Conservation (phyloP, 2,113 vertebrate species). For the Caranx melampygus region DNA sequence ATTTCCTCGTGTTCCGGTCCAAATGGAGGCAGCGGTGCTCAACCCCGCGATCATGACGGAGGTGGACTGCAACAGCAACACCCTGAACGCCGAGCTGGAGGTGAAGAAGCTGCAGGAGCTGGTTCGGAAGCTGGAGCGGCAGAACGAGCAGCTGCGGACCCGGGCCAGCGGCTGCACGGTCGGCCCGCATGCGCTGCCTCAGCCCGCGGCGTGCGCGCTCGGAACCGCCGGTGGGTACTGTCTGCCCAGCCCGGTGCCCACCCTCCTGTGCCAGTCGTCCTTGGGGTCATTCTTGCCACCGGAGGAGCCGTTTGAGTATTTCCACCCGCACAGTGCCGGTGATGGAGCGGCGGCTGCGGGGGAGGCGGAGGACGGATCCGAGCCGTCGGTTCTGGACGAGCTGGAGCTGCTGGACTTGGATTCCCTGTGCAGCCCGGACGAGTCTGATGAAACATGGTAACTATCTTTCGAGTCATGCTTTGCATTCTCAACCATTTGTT, state of each 20-base stretch:
- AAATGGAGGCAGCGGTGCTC: conserved; percentile 79
- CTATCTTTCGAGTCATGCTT: background rate
- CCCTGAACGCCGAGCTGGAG: conserved; percentile 89
- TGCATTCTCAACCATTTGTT: conserved; percentile 31
- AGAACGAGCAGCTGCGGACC: conserved; percentile 90
- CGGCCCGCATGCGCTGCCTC: conserved; percentile 35
- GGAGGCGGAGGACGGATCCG: conserved; percentile 51
- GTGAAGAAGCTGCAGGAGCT: conserved; percentile 95
- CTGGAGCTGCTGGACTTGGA: conserved; percentile 91
- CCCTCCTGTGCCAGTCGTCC: conserved; percentile 78
- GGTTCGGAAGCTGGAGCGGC: conserved; percentile 90
- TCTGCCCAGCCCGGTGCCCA: conserved; percentile 79
- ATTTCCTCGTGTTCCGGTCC: background rate
- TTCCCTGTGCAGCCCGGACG: conserved; percentile 72
- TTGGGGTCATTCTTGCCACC: conserved; percentile 62
- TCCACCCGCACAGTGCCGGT: conserved; percentile 74
- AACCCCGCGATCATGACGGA: conserved; percentile 71
- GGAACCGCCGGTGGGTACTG: conserved; percentile 63
- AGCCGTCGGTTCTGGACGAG: conserved; percentile 87
- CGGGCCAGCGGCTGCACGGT: conserved; percentile 73
- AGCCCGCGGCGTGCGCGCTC: conserved; percentile 44
- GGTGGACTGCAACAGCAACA: conserved; percentile 81
- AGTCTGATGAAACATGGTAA: conserved; percentile 91
- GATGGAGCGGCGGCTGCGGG: conserved; percentile 31
- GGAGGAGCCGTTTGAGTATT: conserved; percentile 85